Base-by-base conservation (phyloP, 2,113 vertebrate genomes). In the Coregonus clupeaformis region DNA sequence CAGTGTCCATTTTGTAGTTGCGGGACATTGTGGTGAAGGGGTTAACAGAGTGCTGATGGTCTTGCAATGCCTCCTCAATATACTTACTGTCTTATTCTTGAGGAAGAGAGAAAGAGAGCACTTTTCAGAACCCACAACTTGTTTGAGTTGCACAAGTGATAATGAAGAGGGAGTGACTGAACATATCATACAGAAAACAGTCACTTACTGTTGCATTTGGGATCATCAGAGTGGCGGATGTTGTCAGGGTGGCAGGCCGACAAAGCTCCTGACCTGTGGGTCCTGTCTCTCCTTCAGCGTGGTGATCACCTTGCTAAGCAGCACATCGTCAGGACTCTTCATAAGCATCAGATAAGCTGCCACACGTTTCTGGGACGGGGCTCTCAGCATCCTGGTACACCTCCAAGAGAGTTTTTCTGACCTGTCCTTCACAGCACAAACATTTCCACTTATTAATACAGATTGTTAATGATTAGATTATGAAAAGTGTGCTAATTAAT, bases 311-410 rank as follows among this genome's bases (percentile, higher is more conserved):
- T 96, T 82, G 42, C 84, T 75, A 16, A 90, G 87, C 71, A 89
- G 25, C 47, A 90, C 80, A 45, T 74, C 88, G 11, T 95, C 88
- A 29, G 93, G 92, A 65, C 71, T 77, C 79, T 89, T 95, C 94
- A 98, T 98, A 73, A 98, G 75, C 65, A 95, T 88, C 77, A 98
- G 91, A 77, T 98, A 99, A 12, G 95, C 92, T 22, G 95, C 93
- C 59, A 98, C 78, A 5, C 96, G 94, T 80, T 95, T 98, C 1
- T 96, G 94, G n/a, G 29, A 87, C 85, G 0, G 93, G 89, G 52
- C 85, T 82, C 7, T 69, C 74, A 0, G 12, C 1, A n/a, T 94
- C 89, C 12, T 89, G 83, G 87, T 94, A 96, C 7, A 84, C 81
- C 64, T 93, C 91, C 63, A 94, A 65, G 69, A 99, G 92, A 11